phyloP scores from a whole-genome alignment of 35 echinoderm and acorn worm species.

The Acanthaster planci region DNA sequence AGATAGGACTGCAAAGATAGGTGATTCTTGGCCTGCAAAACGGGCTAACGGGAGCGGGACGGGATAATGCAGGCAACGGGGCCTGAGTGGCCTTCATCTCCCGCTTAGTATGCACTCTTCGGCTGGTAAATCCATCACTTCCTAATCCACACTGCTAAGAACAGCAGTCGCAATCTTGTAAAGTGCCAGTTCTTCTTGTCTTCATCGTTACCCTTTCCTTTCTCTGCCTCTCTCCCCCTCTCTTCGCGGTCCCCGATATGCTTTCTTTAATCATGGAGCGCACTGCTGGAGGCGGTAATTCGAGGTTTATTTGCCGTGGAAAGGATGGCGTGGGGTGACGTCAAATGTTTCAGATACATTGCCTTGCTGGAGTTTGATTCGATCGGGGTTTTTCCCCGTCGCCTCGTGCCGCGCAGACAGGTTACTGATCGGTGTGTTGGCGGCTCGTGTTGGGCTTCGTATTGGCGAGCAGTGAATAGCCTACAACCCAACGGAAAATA shows the following conservation, averaged over 20 bases:
- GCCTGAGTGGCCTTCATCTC: too few species aligned
- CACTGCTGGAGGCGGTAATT: neutral
- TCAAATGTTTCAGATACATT: slow-evolving; percentile 6
- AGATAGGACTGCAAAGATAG: neutral
- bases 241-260: neutral
- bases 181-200: slow-evolving; percentile 9
- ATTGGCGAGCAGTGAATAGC: too few species aligned
- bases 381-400: neutral
- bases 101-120: too few species aligned
- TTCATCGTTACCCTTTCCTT: too few species aligned
- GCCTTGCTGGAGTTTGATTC: neutral
- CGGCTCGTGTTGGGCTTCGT: too few species aligned
- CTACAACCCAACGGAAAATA: too few species aligned
- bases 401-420: too few species aligned
- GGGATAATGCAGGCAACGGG: too few species aligned
- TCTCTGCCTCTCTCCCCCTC: neutral
- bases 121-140: slow-evolving; percentile 3
- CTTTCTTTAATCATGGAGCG: neutral
- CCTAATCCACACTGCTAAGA: slow-evolving; percentile 3
- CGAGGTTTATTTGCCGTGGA: neutral
- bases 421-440: too few species aligned
- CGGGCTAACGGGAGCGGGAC: neutral
- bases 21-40: neutral
- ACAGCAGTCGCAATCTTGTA: slow-evolving; percentile 22
- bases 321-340: neutral